Percentiles rank a stretch among this genome's conserved stretches.
Conservation (phyloP, 2,888 invertebrate genomes). For the Frankliniella fusca region DNA sequence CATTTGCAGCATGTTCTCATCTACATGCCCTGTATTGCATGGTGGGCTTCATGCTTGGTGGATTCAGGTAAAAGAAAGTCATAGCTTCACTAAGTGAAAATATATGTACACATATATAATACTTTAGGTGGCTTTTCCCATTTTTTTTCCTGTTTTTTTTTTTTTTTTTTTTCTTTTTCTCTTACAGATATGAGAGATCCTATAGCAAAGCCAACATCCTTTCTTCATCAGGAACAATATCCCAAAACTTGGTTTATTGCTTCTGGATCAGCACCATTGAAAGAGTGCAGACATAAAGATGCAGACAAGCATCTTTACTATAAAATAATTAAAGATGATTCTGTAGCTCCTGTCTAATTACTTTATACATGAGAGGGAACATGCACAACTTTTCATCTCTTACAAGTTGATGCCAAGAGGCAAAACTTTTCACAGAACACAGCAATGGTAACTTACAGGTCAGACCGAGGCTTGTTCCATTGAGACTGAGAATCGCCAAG, state of each 20-base stretch:
- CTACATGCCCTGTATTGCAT: neutral
- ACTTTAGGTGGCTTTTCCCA: neutral
- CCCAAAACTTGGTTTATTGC: slow-evolving; percentile 6
- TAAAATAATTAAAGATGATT: neutral
- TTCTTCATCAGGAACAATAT: slow-evolving; percentile 5
- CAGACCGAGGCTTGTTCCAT: slow-evolving; percentile 21
- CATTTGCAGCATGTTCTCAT: neutral
- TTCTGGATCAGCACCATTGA: neutral
- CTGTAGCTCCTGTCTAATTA: neutral
- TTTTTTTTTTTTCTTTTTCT: too few relatives aligned
- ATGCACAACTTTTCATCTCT: neutral
- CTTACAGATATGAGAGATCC: neutral
- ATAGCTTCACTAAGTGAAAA: neutral
- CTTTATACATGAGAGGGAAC: neutral
- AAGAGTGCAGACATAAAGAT: neutral
- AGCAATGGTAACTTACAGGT: slow-evolving; percentile 19
- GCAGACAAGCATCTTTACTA: neutral
- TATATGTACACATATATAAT: neutral
- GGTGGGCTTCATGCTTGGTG: neutral
- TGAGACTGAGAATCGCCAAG: slow-evolving; percentile 9
- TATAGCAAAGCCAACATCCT: neutral
- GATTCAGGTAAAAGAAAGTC: neutral
- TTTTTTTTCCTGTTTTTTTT: too few relatives aligned
- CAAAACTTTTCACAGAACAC: slow-evolving; percentile 13
- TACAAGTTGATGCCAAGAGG: neutral